Evolutionary conservation across 2,888 invertebrate species (phyloP).

Genomic region (Andrena flavipes): DNA sequence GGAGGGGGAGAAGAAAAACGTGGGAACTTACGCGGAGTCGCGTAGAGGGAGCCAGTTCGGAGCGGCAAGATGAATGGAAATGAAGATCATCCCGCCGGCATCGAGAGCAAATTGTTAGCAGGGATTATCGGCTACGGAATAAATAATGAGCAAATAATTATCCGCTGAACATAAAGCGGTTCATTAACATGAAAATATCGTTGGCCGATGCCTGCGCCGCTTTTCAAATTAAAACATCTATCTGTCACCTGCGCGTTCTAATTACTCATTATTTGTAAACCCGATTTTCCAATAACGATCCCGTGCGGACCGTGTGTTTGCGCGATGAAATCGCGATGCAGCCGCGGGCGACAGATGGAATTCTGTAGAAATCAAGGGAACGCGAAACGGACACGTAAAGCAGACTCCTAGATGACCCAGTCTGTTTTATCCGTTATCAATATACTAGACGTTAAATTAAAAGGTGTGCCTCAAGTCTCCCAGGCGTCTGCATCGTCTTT

Average conservation of each 20-base stretch:
- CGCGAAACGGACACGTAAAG: slow-evolving; percentile 5
- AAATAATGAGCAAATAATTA: slow-evolving; percentile 43
- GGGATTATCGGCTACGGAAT: slow-evolving; percentile 2
- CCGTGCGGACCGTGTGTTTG: not conserved
- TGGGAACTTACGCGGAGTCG: not conserved
- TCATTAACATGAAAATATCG: slow-evolving; percentile 45
- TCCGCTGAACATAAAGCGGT: not conserved
- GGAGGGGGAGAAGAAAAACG: not conserved
- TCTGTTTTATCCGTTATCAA: too few species aligned
- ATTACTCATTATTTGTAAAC: slow-evolving; percentile 43
- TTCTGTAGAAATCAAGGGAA: slow-evolving; percentile 16
- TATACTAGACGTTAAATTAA: too few species aligned
- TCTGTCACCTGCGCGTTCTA: slow-evolving; percentile 23
- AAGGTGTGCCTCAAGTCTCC: too few species aligned
- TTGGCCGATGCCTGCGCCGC: not conserved
- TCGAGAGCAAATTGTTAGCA: not conserved
- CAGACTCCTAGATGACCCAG: slow-evolving; percentile 1
- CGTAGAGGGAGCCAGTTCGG: not conserved
- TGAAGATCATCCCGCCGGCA: not conserved
- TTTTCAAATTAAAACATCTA: slow-evolving; percentile 22
- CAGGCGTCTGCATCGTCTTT: too few species aligned
- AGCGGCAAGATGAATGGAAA: not conserved
- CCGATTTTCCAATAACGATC: slow-evolving; percentile 21
- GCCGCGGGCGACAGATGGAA: not conserved
- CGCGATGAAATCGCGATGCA: not conserved